Conservation (phyloP, 2,888 invertebrate species). For the Chaetogeoica ovagalla region DNA sequence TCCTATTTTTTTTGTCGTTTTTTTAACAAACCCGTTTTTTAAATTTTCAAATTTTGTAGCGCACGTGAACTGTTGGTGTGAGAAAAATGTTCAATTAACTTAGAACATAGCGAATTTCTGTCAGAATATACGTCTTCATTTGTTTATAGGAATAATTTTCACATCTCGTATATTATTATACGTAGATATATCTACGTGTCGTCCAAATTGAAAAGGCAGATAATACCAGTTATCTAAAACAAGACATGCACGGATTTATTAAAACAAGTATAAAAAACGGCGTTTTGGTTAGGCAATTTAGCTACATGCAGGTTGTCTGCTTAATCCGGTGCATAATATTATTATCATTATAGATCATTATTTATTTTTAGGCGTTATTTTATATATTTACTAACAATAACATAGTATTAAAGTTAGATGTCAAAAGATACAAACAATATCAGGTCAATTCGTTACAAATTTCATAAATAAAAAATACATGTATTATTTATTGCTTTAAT, state of each 20-base stretch:
- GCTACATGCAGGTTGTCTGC: neutral
- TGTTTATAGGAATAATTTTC: constrained; percentile 13
- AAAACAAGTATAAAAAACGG: constrained; percentile 1
- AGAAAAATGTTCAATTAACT: neutral
- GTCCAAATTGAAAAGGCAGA: neutral
- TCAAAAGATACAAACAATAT: no score
- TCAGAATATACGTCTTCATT: constrained; percentile 24
- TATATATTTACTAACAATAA: no score
- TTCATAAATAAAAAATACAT: no score
- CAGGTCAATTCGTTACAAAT: no score
- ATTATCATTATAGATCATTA: neutral
- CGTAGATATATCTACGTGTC: neutral
- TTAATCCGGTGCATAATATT: neutral
- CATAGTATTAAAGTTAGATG: no score
- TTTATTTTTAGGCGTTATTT: constrained; percentile 16
- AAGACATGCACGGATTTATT: neutral
- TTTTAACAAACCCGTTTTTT: no score
- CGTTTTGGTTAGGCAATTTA: constrained; percentile 27
- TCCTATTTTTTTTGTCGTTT: constrained; percentile 13
- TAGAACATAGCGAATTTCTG: constrained; percentile 16
- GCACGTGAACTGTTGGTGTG: neutral
- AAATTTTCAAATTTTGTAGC: neutral
- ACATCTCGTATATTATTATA: neutral
- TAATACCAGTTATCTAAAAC: neutral
- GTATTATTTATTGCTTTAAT: no score